Evolutionary conservation across 2,113 vertebrate species (phyloP).

Genomic region (Epinephelus fuscoguttatus): DNA sequence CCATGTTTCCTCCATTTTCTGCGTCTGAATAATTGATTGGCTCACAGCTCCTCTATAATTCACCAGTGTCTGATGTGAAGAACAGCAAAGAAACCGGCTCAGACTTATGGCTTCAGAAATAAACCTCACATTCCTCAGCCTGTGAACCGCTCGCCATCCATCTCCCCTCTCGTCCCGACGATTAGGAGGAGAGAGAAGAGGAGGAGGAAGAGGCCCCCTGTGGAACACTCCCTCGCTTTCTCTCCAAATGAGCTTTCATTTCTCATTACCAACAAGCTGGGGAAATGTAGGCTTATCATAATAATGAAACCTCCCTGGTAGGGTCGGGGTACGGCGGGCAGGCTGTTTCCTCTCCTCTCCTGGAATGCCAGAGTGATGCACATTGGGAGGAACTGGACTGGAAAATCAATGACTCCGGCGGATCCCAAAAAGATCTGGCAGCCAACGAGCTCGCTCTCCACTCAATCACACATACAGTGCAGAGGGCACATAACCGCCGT

Average conservation of each 20-base stretch:
- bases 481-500: background rate
- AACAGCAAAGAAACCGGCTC: background rate
- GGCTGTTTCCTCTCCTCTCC: conserved; percentile 57
- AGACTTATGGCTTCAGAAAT: background rate
- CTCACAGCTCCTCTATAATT: conserved; percentile 35
- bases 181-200: background rate
- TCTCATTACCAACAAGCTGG: conserved; percentile 40
- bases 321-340: conserved; percentile 26
- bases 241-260: conserved; percentile 57
- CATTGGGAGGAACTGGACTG: conserved; percentile 76
- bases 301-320: conserved; percentile 45
- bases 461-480: conserved; percentile 27
- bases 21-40: conserved; percentile 10
- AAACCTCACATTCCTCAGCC: conserved; percentile 23
- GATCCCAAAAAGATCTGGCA: conserved; percentile 68
- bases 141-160: background rate
- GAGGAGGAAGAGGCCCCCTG: conserved; percentile 17
- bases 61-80: conserved; percentile 24
- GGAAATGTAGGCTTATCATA: conserved; percentile 37
- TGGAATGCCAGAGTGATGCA: conserved; percentile 67
- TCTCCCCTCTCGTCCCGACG: background rate
- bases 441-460: conserved; percentile 27
- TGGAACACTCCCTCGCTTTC: conserved; percentile 20
- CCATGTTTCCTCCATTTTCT: background rate
- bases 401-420: conserved; percentile 76